Evolutionary conservation across 2,113 vertebrate species (phyloP).

Genomic region (Echinops telfairi): DNA sequence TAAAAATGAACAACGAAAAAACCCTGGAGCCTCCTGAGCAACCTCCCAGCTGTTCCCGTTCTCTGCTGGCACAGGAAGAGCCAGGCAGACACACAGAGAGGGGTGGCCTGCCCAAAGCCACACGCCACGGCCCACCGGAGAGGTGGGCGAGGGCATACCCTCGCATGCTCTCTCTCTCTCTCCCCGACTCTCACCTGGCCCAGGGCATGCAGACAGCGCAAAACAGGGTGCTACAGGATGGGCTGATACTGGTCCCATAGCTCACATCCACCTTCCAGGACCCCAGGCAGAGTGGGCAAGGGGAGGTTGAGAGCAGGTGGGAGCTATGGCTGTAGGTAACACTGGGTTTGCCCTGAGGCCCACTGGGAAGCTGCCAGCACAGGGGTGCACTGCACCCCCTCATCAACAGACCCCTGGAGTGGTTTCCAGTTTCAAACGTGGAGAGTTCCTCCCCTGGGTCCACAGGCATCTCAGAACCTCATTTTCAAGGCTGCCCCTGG

Average conservation of each 20-base stretch:
- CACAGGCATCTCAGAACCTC: background rate
- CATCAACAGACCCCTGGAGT: background rate
- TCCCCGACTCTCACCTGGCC: no score
- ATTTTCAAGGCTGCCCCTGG: background rate
- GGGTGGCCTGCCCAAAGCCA: no score
- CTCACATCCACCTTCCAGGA: background rate
- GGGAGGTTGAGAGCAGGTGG: background rate
- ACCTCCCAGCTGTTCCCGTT: no score
- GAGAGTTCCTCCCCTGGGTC: background rate
- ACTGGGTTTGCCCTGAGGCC: background rate
- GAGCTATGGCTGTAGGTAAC: background rate
- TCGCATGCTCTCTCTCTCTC: no score
- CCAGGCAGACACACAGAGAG: no score
- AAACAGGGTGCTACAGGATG: background rate
- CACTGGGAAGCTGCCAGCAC: background rate
- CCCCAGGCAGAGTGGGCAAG: background rate
- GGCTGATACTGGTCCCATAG: accelerated
- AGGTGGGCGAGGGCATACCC: no score
- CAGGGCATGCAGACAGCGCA: no score
- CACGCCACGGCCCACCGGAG: no score
- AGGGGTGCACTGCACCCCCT: background rate
- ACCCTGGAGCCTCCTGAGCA: no score
- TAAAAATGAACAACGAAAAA: no score
- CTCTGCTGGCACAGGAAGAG: background rate
- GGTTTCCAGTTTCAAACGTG: background rate